Percentiles rank a stretch among this genome's conserved stretches.
Conservation (phyloP, 2,113 vertebrate species). For the Crotalus tigris region DNA sequence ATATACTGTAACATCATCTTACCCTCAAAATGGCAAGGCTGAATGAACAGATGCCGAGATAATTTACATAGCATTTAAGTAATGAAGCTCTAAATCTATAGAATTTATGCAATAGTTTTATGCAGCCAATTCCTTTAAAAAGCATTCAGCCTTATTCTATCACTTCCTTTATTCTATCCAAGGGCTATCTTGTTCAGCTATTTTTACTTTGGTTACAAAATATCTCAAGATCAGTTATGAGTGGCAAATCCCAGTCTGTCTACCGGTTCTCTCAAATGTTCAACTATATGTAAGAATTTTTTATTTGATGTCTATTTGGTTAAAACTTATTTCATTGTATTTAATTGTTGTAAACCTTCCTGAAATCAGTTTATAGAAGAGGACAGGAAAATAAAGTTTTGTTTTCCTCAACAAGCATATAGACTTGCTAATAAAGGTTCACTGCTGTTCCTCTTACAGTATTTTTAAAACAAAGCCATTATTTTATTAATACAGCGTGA, state of each 20-base stretch:
- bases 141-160: neutral
- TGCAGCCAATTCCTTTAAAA: neutral
- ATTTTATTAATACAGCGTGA: neutral
- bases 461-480: neutral
- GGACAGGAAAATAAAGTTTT: neutral
- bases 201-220: neutral
- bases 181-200: neutral
- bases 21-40: slow-evolving; percentile 1
- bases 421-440: neutral
- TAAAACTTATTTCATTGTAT: neutral
- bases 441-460: neutral
- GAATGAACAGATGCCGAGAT: slow-evolving; percentile 4
- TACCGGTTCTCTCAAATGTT: neutral
- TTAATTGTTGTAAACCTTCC: neutral
- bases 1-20: slow-evolving; percentile 11
- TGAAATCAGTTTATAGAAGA: neutral
- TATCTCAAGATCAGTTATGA: neutral
- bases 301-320: neutral
- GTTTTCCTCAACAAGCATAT: neutral
- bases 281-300: neutral
- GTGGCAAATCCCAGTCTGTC: neutral
- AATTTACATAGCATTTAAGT: slow-evolving; percentile 29
- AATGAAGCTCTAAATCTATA: slow-evolving; percentile 11
- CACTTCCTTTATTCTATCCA: neutral
- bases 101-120: slow-evolving; percentile 8